Percentiles rank a stretch among this genome's conserved stretches.
Conservation (phyloP, 2,888 invertebrate species). For the Cosmia trapezina region DNA sequence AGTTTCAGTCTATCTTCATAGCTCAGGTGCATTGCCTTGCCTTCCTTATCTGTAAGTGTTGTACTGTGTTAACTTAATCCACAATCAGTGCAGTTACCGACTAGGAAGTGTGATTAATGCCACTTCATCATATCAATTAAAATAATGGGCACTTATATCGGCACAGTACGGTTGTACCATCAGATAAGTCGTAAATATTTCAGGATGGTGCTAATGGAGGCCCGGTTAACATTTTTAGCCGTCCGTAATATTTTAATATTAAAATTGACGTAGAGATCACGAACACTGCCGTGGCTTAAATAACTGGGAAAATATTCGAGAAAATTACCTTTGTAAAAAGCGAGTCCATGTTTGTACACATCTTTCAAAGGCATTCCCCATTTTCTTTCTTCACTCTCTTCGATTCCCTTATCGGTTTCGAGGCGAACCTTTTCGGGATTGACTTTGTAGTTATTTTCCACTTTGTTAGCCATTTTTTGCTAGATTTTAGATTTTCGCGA, state of each 20-base stretch:
- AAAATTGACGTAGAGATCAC: conserved; percentile 6
- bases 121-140: conserved; percentile 29
- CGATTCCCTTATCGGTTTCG: conserved; percentile 88
- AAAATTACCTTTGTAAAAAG: conserved; percentile 97
- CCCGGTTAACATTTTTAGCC: conserved; percentile 10
- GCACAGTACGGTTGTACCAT: conserved; percentile 7
- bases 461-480: conserved; percentile 77
- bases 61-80: conserved; percentile 7
- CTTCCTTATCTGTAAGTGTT: conserved; percentile 95
- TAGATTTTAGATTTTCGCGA: conserved; percentile 50
- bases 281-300: background rate
- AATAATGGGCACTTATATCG: conserved; percentile 32
- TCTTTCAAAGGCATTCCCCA: conserved; percentile 94
- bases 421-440: conserved; percentile 84
- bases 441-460: conserved; percentile 78
- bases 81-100: conserved; percentile 21
- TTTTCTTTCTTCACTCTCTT: conserved; percentile 89
- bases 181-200: conserved; percentile 36
- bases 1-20: conserved; percentile 98
- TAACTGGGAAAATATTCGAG: conserved; percentile 29
- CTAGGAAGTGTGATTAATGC: conserved; percentile 29
- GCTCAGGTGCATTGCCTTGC: conserved; percentile 98
- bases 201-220: conserved; percentile 5
- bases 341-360: conserved; percentile 96
- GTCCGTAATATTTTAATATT: conserved; percentile 1